These are phyloP conservation scores for Ctenopoma multispine DNA, from an alignment of 2,797 vertebrate species.

Conservation along the genomic window DNA sequence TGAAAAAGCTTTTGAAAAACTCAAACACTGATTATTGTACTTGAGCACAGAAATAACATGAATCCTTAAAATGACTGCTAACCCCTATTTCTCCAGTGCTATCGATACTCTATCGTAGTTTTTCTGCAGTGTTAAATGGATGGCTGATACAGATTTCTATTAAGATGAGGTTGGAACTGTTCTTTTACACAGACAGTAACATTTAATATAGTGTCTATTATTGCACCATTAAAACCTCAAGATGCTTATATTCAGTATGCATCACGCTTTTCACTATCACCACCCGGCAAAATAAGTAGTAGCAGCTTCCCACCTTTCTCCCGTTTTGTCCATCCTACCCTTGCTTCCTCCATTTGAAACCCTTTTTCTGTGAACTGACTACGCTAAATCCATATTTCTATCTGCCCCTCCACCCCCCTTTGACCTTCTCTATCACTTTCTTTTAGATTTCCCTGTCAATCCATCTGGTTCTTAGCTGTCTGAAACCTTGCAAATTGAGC, in stretches of 20 bases:
- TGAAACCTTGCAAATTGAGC: slow-evolving; percentile 70
- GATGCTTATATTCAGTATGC: slow-evolving; percentile 46
- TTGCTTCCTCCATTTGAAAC: slow-evolving; percentile 54
- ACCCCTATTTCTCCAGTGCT: slow-evolving; percentile 24
- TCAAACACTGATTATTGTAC: slow-evolving; percentile 33
- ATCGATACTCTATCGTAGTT: slow-evolving; percentile 38
- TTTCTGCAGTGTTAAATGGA: slow-evolving; percentile 52
- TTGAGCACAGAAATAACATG: slow-evolving; percentile 53
- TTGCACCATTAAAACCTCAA: slow-evolving; percentile 59
- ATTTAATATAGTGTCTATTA: slow-evolving; percentile 43
- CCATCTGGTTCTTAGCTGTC: slow-evolving; percentile 44
- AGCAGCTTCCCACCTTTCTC: slow-evolving; percentile 44
- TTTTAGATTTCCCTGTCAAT: slow-evolving; percentile 56
- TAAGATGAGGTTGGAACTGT: too few relatives aligned
- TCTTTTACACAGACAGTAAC: slow-evolving; percentile 48
- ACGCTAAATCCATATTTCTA: slow-evolving; percentile 60
- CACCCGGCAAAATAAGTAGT: slow-evolving; percentile 45
- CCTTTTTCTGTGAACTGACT: slow-evolving; percentile 51
- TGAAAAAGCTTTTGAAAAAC: slow-evolving; percentile 25
- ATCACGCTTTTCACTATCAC: slow-evolving; percentile 53
- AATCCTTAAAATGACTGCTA: slow-evolving; percentile 43
- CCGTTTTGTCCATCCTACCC: slow-evolving; percentile 33
- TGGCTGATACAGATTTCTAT: too few relatives aligned
- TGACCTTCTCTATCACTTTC: slow-evolving; percentile 66
- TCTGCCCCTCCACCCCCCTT: slow-evolving; percentile 42